Base-by-base conservation (phyloP, 2,888 invertebrate genomes). In the Conistra vaccinii region DNA sequence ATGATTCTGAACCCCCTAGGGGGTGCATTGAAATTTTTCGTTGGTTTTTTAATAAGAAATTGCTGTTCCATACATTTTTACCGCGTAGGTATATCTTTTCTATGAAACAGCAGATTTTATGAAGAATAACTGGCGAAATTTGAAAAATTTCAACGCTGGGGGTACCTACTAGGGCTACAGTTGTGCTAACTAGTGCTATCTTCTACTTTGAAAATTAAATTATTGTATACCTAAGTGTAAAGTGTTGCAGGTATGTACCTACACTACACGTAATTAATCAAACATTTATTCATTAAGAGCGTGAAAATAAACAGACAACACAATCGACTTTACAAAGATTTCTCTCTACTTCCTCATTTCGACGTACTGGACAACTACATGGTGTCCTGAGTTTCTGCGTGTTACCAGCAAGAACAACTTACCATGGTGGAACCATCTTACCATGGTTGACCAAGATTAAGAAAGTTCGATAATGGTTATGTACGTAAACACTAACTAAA, bases 231-330 rank as follows among this genome's bases (percentile, higher is more conserved):
- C n/a, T n/a, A n/a, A 39, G 39, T 48, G 26, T 67, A 45, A 45
- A 55, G 45, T 60, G 14, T 69, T 69, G 29, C 17, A 23, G 20
- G 48, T 48, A 23, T 60, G 66, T 73, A 77, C 45, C 65, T 48
- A 32, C 61, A 69, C 65, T 48, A 32, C 61, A 69, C 45, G 62
- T 72, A 66, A 84, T 84, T 76, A 84, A 81, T 67, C 68, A 73
- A 69, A 76, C 63, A 76, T 81, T 69, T 69, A 69, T 71, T 75
- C 61, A 77, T 84, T 71, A 80, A 35, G 60, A 81, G 75, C 81
- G 78, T 84, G 78, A 81, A 78, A 84, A 84, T 78, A 84, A 74
- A 62, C 23, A n/a, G n/a, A 67, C 58, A 63, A 23, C 26, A 67
- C 62, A 80, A 75, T 70, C 32, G 35, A 69, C 17, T 69, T 48